Conservation (phyloP, 2,113 vertebrate genomes). For the Picathartes gymnocephalus region DNA sequence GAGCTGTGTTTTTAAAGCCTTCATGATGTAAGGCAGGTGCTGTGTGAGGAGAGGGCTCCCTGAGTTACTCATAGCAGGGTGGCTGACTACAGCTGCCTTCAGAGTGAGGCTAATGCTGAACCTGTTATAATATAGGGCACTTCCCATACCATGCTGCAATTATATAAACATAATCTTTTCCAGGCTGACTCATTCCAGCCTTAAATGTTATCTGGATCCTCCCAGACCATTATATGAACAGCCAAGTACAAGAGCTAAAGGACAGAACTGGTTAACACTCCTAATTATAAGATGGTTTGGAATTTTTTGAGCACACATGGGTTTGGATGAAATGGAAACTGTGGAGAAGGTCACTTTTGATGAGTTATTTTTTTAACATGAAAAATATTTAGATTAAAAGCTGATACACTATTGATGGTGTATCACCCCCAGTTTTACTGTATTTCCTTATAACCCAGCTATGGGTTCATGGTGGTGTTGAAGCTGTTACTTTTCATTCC, state of each 20-base stretch:
- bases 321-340: background rate
- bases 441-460: background rate
- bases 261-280: background rate
- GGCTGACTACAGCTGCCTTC: constrained; percentile 33
- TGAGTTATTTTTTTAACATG: background rate
- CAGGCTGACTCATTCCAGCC: constrained; percentile 34
- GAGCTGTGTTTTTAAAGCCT: background rate
- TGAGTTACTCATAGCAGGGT: constrained; percentile 20
- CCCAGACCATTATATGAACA: constrained; percentile 18
- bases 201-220: constrained; percentile 56
- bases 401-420: background rate
- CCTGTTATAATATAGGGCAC: background rate
- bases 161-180: constrained; percentile 25
- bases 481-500: background rate
- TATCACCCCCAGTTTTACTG: background rate
- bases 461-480: background rate
- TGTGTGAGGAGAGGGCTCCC: background rate
- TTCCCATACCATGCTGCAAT: constrained; percentile 42
- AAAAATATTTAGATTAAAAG: background rate
- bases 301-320: background rate
- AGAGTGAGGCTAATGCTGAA: constrained; percentile 11
- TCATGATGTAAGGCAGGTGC: background rate
- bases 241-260: background rate
- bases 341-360: background rate
- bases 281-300: background rate